Evolutionary conservation across 2,113 vertebrate species (phyloP).

Genomic region (Petroica traversi): DNA sequence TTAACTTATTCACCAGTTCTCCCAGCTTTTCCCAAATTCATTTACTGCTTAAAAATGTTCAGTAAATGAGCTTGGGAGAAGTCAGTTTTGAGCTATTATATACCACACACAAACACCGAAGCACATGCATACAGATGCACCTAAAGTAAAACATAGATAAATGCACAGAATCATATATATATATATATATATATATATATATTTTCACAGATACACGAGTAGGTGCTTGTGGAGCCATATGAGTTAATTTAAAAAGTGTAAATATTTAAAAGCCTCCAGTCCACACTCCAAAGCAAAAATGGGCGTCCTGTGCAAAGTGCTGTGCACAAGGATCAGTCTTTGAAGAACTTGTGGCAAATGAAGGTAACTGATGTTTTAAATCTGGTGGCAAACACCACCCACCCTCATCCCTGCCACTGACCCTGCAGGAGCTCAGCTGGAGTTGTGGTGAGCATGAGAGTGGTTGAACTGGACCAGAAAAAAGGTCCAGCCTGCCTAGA

Average conservation of each 20-base stretch:
- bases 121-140: too few relatives aligned
- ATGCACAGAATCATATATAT: too few relatives aligned
- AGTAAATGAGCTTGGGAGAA: neutral
- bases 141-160: too few relatives aligned
- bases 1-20: neutral
- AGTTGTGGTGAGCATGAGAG: neutral
- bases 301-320: neutral
- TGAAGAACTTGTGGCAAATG: neutral
- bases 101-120: neutral
- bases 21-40: neutral
- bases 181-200: too few relatives aligned
- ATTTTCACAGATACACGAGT: neutral
- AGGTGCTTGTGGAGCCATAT: neutral
- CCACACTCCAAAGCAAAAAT: neutral
- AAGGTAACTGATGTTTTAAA: fast-evolving
- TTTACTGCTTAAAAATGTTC: neutral
- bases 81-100: neutral
- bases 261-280: neutral
- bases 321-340: neutral
- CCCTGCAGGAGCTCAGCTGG: neutral
- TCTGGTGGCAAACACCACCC: fast-evolving
- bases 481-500: neutral
- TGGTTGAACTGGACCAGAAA: neutral
- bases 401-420: neutral
- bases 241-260: neutral